A percentile compares a stretch with the other conserved stretches of the same genome.
Evolutionary conservation across 1,140 invertebrate genomes (phyloP).

Genomic region (Wiebesia pumilae): DNA sequence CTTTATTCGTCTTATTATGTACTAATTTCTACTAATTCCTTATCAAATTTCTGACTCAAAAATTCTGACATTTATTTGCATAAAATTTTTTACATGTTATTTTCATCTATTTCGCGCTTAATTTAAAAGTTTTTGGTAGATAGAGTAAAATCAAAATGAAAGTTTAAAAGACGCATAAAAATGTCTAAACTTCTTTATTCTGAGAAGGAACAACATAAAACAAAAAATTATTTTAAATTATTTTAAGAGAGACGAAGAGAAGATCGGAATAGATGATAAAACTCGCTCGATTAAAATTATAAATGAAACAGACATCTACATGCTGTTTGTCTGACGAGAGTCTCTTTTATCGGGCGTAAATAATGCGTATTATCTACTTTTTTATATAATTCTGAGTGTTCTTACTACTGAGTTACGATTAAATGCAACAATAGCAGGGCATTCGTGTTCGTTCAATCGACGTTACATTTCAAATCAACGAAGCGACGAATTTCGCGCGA

Average conservation of each 20-base stretch:
- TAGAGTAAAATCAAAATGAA: not conserved
- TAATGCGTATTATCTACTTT: conserved; percentile 45
- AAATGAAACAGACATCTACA: conserved; percentile 37
- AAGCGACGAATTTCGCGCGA: conserved; percentile 17
- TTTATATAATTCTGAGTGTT: not conserved
- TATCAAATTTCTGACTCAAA: no score
- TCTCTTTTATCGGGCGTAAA: conserved; percentile 49
- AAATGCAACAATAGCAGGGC: not conserved
- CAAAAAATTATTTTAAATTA: not conserved
- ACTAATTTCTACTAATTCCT: no score
- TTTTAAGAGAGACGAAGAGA: not conserved
- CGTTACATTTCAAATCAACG: conserved; percentile 36
- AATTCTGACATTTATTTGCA: no score
- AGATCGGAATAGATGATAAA: not conserved
- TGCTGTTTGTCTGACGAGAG: conserved; percentile 14
- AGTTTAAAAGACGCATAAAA: not conserved
- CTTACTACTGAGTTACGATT: not conserved
- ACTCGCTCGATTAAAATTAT: conserved; percentile 42
- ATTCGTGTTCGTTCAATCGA: conserved; percentile 2
- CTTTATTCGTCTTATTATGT: no score
- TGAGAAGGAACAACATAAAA: not conserved
- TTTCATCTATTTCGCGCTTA: no score
- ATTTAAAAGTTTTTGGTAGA: no score
- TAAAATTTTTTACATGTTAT: no score
- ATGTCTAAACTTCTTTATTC: not conserved